Conservation (phyloP, 1,140 invertebrate genomes). For the Geopemphigus sp. region DNA sequence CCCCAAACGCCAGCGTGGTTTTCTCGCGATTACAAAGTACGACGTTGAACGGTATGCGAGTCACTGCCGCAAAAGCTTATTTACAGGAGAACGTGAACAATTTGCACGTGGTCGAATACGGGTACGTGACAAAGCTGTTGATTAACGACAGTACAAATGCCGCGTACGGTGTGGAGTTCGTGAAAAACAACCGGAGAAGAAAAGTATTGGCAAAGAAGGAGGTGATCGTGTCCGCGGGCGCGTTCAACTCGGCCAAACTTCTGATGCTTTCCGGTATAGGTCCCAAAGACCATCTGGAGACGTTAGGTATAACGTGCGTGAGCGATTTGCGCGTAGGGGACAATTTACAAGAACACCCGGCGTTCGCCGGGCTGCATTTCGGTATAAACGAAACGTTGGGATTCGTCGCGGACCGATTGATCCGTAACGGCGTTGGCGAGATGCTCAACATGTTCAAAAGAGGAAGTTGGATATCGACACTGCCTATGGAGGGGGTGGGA, state of each 20-base stretch:
- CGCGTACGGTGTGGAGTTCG: slow-evolving; percentile 67
- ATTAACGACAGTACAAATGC: slow-evolving; percentile 67
- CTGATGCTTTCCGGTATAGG: slow-evolving; percentile 70
- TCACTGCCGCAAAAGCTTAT: slow-evolving; percentile 62
- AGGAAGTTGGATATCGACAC: too few species aligned
- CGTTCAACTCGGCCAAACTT: slow-evolving; percentile 63
- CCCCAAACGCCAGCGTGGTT: slow-evolving; percentile 62
- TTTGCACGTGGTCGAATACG: slow-evolving; percentile 62
- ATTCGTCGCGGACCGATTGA: too few species aligned
- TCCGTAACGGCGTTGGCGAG: too few species aligned
- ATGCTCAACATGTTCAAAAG: too few species aligned
- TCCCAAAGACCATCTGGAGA: slow-evolving; percentile 59
- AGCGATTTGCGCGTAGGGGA: too few species aligned
- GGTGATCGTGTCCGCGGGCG: slow-evolving; percentile 63
- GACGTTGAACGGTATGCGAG: slow-evolving; percentile 59
- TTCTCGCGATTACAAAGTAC: slow-evolving; percentile 55
- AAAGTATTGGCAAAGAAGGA: slow-evolving; percentile 60
- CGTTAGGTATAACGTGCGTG: slow-evolving; percentile 66
- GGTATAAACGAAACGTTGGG: slow-evolving; percentile 60
- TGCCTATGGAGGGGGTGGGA: too few species aligned
- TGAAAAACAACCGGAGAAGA: slow-evolving; percentile 54
- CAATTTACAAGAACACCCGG: slow-evolving; percentile 59
- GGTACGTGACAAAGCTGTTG: slow-evolving; percentile 66
- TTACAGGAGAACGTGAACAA: slow-evolving; percentile 62
- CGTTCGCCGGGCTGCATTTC: slow-evolving; percentile 66